phyloP scores from a whole-genome alignment of 2,113 vertebrate genomes.

The Phyllostomus hastatus region DNA sequence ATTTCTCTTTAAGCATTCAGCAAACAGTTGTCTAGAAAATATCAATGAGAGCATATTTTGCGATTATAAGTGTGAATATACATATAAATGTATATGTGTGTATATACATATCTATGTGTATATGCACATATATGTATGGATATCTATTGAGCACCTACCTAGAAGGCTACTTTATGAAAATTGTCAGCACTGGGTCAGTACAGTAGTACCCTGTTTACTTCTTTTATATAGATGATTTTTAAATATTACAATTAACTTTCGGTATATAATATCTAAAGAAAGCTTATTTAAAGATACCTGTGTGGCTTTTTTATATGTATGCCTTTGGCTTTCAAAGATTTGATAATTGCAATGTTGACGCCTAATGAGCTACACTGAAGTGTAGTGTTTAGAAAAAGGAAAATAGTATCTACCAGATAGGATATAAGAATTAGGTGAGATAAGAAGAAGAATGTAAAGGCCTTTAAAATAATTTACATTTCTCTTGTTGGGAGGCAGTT shows the following conservation, averaged over 20 bases:
- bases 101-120: neutral
- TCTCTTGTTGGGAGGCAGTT: neutral
- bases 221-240: constrained; percentile 27
- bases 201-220: constrained; percentile 45
- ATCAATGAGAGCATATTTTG: neutral
- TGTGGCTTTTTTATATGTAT: constrained; percentile 6
- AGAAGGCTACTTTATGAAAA: constrained; percentile 34
- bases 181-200: constrained; percentile 15
- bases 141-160: constrained; percentile 24
- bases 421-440: constrained; percentile 18
- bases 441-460: constrained; percentile 10
- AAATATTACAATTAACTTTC: constrained; percentile 36
- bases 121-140: neutral
- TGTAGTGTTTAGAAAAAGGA: constrained; percentile 19
- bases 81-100: neutral
- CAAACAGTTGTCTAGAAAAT: constrained; percentile 46
- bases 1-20: constrained; percentile 1
- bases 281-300: constrained; percentile 31
- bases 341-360: neutral
- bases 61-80: neutral
- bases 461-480: constrained; percentile 34
- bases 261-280: constrained; percentile 16
- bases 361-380: neutral
- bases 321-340: constrained; percentile 57
- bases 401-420: neutral